Evolutionary conservation across 2,797 vertebrate genomes (phyloP), one percentile per base, ranked within the genome.

Genomic region (Thaleichthys pacificus): DNA sequence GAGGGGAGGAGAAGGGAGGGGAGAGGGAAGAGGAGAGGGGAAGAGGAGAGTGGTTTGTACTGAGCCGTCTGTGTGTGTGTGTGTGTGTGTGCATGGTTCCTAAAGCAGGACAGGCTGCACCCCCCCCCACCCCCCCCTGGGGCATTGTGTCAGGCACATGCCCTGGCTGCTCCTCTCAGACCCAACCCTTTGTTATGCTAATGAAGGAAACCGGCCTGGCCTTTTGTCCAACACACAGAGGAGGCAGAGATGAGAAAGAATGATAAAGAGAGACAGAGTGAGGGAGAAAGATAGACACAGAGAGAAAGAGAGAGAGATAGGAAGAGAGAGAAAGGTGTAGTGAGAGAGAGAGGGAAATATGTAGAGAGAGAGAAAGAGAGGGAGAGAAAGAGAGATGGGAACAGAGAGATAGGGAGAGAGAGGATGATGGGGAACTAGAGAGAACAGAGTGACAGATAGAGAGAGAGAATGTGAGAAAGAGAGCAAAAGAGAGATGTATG

Each of bases 181-280:
- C 86, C 83, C 85, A 79, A 80, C 80, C 93, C 91, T 95, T 97
- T 96, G 93, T 96, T 92, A 95, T 95, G 94, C 90, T 93, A 93
- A 95, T 95, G 87, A 81, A 70, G 71, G 82, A 85, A 65, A 87
- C 82, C 86, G 86, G 78, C 88, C 81, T 79, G 2, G 85, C 68
- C 90, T 89, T 94, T 94, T 92, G 91, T 93, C 83, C 69, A 65
- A 76, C 64, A 62, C 67, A 61, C 79, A 78, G 69, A 75, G 76
- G 68, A 63, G 62, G 73, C 73, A 66, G 76, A 72, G 60, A 77
- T 74, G 82, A 68, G 71, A 76, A 76, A 79, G 69, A 69, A 51
- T 67, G 66, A 57, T 61, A 67, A 58, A 70, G 58, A 57, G 63
- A 72, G 22, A 68, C 66, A 75, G 62, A 51, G 49, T 32, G 70